Evolutionary conservation across 2,113 vertebrate species (phyloP).

Genomic region (Pseudois nayaur): DNA sequence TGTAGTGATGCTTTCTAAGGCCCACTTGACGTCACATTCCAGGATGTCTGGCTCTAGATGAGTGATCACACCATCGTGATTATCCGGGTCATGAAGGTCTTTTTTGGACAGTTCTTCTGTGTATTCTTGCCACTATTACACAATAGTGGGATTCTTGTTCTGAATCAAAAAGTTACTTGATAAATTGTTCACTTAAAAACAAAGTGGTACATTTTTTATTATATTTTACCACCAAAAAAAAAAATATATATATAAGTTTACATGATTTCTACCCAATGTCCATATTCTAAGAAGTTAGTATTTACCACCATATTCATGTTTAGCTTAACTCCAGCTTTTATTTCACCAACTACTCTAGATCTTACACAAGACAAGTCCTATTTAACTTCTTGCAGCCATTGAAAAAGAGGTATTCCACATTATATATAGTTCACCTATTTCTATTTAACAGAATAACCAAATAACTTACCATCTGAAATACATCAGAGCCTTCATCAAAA

Average conservation of each 20-base stretch:
- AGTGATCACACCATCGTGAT: no score
- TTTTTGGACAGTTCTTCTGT: no score
- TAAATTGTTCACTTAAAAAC: not conserved
- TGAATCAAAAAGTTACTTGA: not conserved
- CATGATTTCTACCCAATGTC: not conserved
- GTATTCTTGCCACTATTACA: not conserved
- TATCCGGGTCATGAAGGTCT: no score
- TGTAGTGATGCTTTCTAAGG: no score
- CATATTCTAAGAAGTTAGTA: not conserved
- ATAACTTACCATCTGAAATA: constrained; percentile 95
- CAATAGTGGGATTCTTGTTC: not conserved
- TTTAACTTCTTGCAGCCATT: constrained; percentile 7
- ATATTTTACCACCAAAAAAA: not conserved
- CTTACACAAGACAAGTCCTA: not conserved
- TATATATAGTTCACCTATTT: not conserved
- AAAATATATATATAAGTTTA: not conserved
- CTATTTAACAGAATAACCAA: constrained; percentile 23
- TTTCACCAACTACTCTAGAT: constrained; percentile 2
- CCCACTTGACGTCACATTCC: no score
- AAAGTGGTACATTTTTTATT: not conserved
- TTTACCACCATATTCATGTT: not conserved
- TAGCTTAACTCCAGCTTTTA: constrained; percentile 27
- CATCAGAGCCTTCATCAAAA: constrained; percentile 97
- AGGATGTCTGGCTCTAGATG: no score
- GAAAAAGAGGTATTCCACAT: constrained; percentile 9